Evolutionary conservation across 2,797 vertebrate genomes (phyloP), one percentile per base, ranked within the genome.

Genomic region (Xyrichtys novacula): DNA sequence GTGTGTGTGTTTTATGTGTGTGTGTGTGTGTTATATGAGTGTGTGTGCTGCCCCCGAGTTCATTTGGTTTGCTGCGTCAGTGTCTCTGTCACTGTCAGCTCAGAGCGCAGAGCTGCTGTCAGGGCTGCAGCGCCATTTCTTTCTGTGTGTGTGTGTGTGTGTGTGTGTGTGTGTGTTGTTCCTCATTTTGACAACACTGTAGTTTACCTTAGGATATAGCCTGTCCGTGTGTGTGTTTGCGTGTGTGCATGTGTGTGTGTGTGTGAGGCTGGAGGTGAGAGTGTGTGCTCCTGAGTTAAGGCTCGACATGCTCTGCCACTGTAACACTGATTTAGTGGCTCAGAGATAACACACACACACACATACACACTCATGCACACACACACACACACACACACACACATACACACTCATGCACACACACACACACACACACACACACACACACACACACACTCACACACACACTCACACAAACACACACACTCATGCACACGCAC

Each of bases 301-400:
- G 50, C 69, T 81, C 47, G 19, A 49, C 79, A 72, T 62, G 68
- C 58, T 69, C 42, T 71, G 54, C 63, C 59, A 72, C 67, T 63
- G 26, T 40, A 83, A 52, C 80, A 61, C 44, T 50, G 78, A 85
- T 85, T 81, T 84, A 79, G 64, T 73, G 62, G 56, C 69, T 74
- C 55, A 62, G 44, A 75, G 68, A 40, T 22, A 52, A 29, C 54
- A 63, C 62, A 60, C 67, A 61, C 60, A 52, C 48, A 59, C 69
- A 52, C 60, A n/a, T n/a, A n/a, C n/a, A n/a, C n/a, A n/a, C n/a
- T n/a, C n/a, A 32, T 10, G 11, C 31, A 31, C 31, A 31, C 31
- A 54, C 70, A 49, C 53, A 38, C 60, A 46, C 53, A 53, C 61
- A 65, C 61, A 58, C 55, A 55, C 49, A 54, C 71, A 54, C 62